Evolutionary conservation across 1,140 invertebrate genomes (phyloP).

Genomic region (Neodiprion pinetum): DNA sequence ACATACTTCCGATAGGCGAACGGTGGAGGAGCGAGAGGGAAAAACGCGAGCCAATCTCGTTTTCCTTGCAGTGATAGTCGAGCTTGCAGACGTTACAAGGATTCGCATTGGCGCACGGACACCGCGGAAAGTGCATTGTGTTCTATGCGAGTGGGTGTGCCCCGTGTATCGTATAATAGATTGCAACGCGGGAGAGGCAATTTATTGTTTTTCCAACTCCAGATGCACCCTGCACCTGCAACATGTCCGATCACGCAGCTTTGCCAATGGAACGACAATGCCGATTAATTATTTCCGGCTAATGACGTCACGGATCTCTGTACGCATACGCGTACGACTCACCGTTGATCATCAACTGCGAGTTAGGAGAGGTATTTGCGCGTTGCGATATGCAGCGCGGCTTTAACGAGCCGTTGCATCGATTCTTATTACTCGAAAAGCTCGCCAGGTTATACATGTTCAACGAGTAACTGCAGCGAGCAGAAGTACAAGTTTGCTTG

Average conservation of each 20-base stretch:
- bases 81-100: too few species aligned
- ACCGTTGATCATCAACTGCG: neutral
- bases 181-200: too few species aligned
- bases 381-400: neutral
- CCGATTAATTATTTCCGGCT: slow-evolving; percentile 2
- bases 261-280: neutral
- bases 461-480: neutral
- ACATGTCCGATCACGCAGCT: neutral
- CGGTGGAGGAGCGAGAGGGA: neutral
- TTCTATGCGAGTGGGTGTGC: too few species aligned
- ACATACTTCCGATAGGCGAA: neutral
- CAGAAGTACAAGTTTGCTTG: neutral
- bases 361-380: neutral
- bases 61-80: neutral
- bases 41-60: neutral
- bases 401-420: neutral
- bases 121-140: too few species aligned
- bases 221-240: neutral
- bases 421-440: neutral
- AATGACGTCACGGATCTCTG: neutral
- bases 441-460: neutral
- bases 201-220: too few species aligned
- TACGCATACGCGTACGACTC: neutral
- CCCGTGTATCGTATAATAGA: too few species aligned
- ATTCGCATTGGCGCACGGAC: too few species aligned